These are phyloP conservation scores for Eucriotettix oculatus DNA, from an alignment of 2,888 invertebrate genomes.

Conservation along the genomic window DNA sequence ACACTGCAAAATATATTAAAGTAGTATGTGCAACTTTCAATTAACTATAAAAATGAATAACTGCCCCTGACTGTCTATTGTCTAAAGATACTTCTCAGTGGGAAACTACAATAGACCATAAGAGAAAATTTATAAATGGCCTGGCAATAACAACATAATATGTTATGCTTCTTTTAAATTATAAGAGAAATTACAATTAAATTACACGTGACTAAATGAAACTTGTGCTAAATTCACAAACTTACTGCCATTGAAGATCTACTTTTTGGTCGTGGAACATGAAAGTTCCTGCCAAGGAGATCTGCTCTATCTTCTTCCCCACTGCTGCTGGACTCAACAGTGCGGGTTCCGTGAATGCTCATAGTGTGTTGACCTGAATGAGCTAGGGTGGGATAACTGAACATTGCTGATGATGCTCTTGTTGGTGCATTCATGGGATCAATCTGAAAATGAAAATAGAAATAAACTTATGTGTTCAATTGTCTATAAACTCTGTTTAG, in stretches of 20 bases:
- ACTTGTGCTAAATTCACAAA: conserved; percentile 7
- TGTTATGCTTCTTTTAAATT: too few species aligned
- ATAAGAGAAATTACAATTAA: too few species aligned
- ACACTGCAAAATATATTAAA: too few species aligned
- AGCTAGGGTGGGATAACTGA: conserved; percentile 47
- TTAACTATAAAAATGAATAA: too few species aligned
- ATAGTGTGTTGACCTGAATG: conserved; percentile 14
- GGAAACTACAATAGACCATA: too few species aligned
- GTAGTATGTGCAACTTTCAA: too few species aligned
- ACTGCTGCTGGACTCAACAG: conserved; percentile 23
- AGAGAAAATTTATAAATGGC: too few species aligned
- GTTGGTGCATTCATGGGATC: conserved; percentile 30
- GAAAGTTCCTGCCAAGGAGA: conserved; percentile 50
- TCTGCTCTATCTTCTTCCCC: conserved; percentile 56
- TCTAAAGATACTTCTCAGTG: too few species aligned
- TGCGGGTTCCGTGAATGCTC: conserved; percentile 7
- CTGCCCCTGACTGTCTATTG: too few species aligned
- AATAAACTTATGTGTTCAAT: conserved; percentile 4
- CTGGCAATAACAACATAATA: too few species aligned
- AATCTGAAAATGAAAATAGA: conserved; percentile 32
- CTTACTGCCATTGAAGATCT: conserved; percentile 46
- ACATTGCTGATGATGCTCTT: conserved; percentile 67
- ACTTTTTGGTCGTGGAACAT: conserved; percentile 70
- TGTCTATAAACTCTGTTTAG: too few species aligned
- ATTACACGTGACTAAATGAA: too few species aligned